Conservation (phyloP, 1,140 invertebrate species). For the Gryllus bimaculatus region DNA sequence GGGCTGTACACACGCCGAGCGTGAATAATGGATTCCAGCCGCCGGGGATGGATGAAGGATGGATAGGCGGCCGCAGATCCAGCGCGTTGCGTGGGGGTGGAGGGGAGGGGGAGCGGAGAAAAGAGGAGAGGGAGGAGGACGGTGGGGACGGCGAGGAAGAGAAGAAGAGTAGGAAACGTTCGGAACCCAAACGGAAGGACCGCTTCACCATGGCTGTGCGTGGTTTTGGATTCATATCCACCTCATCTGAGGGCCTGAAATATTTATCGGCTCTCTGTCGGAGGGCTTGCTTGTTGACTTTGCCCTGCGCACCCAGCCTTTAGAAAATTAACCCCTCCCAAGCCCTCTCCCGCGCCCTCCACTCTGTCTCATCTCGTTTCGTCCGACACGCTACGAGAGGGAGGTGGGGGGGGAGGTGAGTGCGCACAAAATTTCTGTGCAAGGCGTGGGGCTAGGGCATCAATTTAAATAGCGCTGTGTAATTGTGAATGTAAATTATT, state of each 20-base stretch:
- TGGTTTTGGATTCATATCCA: background rate
- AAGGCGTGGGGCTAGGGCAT: background rate
- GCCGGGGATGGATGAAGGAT: background rate
- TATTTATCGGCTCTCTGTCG: background rate
- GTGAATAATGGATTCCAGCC: background rate
- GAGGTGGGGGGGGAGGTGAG: too few relatives aligned
- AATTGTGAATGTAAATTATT: background rate
- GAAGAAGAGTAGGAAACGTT: too few relatives aligned
- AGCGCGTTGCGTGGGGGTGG: too few relatives aligned
- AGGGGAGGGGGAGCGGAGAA: background rate
- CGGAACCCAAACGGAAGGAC: background rate
- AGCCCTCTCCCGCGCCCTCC: background rate
- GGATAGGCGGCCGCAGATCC: background rate
- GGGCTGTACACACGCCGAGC: background rate
- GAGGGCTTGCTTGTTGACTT: background rate
- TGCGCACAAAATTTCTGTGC: background rate
- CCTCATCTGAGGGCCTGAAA: background rate
- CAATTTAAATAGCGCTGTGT: background rate
- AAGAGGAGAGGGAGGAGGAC: background rate
- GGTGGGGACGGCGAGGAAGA: background rate
- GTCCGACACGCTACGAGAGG: background rate
- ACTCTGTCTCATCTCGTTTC: background rate
- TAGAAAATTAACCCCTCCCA: background rate
- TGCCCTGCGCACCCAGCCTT: background rate
- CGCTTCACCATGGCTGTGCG: background rate